phyloP scores from a whole-genome alignment of 1,140 invertebrate genomes.

The Aricia agestis region DNA sequence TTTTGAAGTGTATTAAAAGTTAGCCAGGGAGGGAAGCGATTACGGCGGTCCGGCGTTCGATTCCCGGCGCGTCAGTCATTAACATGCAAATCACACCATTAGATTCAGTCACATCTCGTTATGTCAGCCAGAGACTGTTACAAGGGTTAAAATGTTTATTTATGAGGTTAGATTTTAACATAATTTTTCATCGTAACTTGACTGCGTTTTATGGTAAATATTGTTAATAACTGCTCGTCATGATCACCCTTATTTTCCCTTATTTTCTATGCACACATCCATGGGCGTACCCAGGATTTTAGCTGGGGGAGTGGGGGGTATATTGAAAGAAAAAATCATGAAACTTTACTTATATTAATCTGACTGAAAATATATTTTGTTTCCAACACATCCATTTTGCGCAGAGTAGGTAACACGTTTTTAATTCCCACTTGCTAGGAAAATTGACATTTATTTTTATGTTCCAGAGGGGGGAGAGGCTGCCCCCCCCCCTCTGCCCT shows the following conservation, averaged over 20 bases:
- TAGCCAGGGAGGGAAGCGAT: not conserved
- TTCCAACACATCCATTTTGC: too few species aligned
- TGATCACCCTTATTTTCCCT: not conserved
- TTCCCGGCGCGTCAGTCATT: not conserved
- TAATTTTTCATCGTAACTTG: constrained; percentile 22
- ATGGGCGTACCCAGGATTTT: too few species aligned
- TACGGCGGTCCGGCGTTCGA: constrained; percentile 4
- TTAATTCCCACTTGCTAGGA: too few species aligned
- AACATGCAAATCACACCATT: constrained; percentile 10
- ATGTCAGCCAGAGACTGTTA: not conserved
- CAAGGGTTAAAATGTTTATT: constrained; percentile 1
- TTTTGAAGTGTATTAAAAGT: not conserved
- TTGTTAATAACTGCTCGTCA: not conserved
- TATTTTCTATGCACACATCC: too few species aligned
- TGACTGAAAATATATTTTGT: too few species aligned
- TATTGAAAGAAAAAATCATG: too few species aligned
- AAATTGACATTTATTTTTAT: too few species aligned
- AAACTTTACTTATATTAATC: too few species aligned
- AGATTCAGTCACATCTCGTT: constrained; percentile 7
- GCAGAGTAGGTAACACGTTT: too few species aligned
- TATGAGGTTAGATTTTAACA: constrained; percentile 1
- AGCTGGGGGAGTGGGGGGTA: too few species aligned
- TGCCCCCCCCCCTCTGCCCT: too few species aligned
- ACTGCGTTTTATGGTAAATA: constrained; percentile 28
- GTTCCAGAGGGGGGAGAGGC: too few species aligned